phyloP scores from a whole-genome alignment of 2,888 invertebrate species.

The Calliopum simillimum region DNA sequence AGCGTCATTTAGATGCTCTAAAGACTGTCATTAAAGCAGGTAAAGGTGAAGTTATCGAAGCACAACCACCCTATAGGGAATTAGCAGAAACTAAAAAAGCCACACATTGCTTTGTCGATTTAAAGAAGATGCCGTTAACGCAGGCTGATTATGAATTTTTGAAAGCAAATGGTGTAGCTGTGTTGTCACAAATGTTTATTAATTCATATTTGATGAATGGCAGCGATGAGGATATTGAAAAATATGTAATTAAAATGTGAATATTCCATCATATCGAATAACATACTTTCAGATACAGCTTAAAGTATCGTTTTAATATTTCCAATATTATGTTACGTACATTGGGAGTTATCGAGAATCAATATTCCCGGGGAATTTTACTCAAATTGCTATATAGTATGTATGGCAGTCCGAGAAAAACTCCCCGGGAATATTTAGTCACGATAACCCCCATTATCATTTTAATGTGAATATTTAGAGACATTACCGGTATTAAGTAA shows the following conservation, averaged over 20 bases:
- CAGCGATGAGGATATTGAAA: slow-evolving; percentile 56
- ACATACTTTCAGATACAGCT: too few species aligned
- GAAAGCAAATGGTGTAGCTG: slow-evolving; percentile 51
- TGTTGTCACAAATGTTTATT: slow-evolving; percentile 64
- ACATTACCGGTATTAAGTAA: too few species aligned
- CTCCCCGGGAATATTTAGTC: too few species aligned
- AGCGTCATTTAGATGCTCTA: slow-evolving; percentile 71
- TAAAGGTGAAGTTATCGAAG: slow-evolving; percentile 76
- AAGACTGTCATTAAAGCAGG: slow-evolving; percentile 82
- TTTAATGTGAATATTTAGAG: too few species aligned
- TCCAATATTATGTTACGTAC: too few species aligned
- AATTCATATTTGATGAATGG: slow-evolving; percentile 64
- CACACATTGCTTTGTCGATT: slow-evolving; percentile 65
- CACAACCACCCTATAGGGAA: slow-evolving; percentile 54
- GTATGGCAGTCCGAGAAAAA: too few species aligned
- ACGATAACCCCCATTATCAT: too few species aligned
- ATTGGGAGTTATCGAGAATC: too few species aligned
- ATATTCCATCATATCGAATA: background rate
- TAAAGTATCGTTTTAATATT: too few species aligned
- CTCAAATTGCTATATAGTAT: too few species aligned
- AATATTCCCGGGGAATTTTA: too few species aligned
- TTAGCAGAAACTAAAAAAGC: slow-evolving; percentile 49
- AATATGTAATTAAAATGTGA: slow-evolving; percentile 51
- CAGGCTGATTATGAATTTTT: slow-evolving; percentile 54
- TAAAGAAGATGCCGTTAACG: slow-evolving; percentile 57